Percentiles rank a stretch among this genome's conserved stretches.
Evolutionary conservation across 2,797 vertebrate genomes (phyloP).

Genomic region (Danio jaintianensis): DNA sequence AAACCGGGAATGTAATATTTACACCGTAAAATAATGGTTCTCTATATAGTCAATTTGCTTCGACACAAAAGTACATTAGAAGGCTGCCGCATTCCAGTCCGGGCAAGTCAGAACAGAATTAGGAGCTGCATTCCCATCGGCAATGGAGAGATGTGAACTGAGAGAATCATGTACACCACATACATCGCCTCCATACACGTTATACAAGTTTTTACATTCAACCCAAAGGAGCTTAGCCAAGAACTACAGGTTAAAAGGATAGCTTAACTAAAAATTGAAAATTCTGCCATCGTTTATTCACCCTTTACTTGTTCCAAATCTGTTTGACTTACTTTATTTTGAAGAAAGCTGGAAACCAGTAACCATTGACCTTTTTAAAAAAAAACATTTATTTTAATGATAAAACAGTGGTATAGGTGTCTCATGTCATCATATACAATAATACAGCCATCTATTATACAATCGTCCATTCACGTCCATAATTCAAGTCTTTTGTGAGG

Average conservation of each 20-base stretch:
- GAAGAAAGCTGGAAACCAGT: too few relatives aligned
- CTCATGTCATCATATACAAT: too few relatives aligned
- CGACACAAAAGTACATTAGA: constrained; percentile 78
- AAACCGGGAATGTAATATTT: constrained; percentile 81
- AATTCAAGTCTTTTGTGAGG: too few relatives aligned
- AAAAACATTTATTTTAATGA: too few relatives aligned
- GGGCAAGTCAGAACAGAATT: constrained; percentile 77
- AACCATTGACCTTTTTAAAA: too few relatives aligned
- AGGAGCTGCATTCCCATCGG: constrained; percentile 65
- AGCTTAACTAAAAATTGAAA: too few relatives aligned
- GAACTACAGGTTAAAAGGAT: not conserved
- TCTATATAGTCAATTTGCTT: constrained; percentile 80
- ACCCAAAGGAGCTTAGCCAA: not conserved
- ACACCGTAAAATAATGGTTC: constrained; percentile 76
- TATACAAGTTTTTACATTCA: not conserved
- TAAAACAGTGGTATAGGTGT: too few relatives aligned
- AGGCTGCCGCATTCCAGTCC: constrained; percentile 74
- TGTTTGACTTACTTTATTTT: too few relatives aligned
- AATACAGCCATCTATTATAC: too few relatives aligned
- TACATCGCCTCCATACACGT: not conserved
- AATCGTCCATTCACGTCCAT: too few relatives aligned
- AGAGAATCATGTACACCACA: not conserved
- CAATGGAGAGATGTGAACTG: constrained; percentile 26
- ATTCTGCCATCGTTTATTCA: too few relatives aligned
- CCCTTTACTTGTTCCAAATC: too few relatives aligned